Conservation (phyloP, 2,888 invertebrate species). For the Cremastobaeus sp. region DNA sequence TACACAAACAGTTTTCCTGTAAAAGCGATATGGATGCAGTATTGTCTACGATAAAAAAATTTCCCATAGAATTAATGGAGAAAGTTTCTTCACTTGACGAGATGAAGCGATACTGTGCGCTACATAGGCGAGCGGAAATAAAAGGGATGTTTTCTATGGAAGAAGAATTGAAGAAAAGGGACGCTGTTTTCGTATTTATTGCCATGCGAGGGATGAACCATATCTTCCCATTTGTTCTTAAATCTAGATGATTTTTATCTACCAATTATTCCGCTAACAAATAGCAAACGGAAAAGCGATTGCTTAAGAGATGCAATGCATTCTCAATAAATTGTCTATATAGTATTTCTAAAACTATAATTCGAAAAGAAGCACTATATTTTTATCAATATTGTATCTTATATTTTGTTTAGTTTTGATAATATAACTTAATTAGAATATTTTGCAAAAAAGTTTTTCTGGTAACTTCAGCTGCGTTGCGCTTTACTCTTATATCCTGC, state of each 20-base stretch:
- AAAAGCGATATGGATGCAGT: slow-evolving; percentile 47
- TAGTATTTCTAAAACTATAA: too few species aligned
- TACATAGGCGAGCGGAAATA: slow-evolving; percentile 54
- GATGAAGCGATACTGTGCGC: slow-evolving; percentile 55
- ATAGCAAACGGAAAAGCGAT: slow-evolving; percentile 39
- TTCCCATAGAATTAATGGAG: slow-evolving; percentile 66
- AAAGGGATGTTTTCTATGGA: slow-evolving; percentile 60
- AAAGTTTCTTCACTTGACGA: slow-evolving; percentile 63
- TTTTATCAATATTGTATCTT: too few species aligned
- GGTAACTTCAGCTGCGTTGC: too few species aligned
- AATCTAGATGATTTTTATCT: slow-evolving; percentile 69
- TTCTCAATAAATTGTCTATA: too few species aligned
- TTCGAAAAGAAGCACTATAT: too few species aligned
- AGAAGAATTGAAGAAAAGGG: slow-evolving; percentile 59
- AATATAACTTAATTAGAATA: too few species aligned
- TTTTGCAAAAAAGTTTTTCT: too few species aligned
- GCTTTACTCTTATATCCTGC: too few species aligned
- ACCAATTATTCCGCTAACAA: slow-evolving; percentile 57
- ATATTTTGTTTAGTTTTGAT: too few species aligned
- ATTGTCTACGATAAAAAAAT: slow-evolving; percentile 63
- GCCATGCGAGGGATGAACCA: slow-evolving; percentile 62
- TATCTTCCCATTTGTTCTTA: slow-evolving; percentile 62
- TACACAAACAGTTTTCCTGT: slow-evolving; percentile 35
- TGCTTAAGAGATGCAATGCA: slow-evolving; percentile 35
- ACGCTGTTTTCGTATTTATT: slow-evolving; percentile 71